Evolutionary conservation across 2,888 invertebrate genomes (phyloP), one percentile per base, ranked within the genome.

Genomic region (Phyto melanocephala): DNA sequence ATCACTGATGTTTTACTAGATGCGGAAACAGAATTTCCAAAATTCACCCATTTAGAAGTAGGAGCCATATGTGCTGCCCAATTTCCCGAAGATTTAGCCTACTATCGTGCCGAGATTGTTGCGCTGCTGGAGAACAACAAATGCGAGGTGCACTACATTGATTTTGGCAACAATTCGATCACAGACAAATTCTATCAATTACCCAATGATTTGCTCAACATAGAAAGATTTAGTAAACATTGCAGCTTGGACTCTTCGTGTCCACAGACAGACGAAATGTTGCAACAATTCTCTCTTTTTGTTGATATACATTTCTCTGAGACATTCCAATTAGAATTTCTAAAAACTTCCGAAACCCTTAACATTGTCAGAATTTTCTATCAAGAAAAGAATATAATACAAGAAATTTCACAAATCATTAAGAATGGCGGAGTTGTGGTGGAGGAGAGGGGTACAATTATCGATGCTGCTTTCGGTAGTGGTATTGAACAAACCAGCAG

Each of bases 81-180:
- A 87, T 98, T 96, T 89, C 93, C 94, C 0, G 94, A 94, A 2
- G 97, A 98, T 89, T 94, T 95, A 35, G 93, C 94, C 84, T 99
- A 97, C 96, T 99, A 99, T 90, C 93, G 98, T 82, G 98, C 97
- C 0, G 94, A 95, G 88, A 95, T 98, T 11, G 76, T 88, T 2
- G 93, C 97, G 24, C 95, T 96, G 87, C 92, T 95, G 0, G 95
- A 95, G 83, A 92, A 93, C 1, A 95, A 95, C 84, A 95, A 95
- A 72, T 95, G 94, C 0, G 95, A 95, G 0, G 95, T 96, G 4
- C 93, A 95, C 11, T 96, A 95, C 86, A 93, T 95, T 4, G 95
- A 95, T 88, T 95, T 94, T 87, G 95, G 95, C 11, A 95, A 94
- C 87, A 92, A 93, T 1, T 92, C 93, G 0, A 90, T 93, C 4